Evolutionary conservation across 2,797 vertebrate genomes (phyloP).

Genomic region (Myiotriccus ornatus): DNA sequence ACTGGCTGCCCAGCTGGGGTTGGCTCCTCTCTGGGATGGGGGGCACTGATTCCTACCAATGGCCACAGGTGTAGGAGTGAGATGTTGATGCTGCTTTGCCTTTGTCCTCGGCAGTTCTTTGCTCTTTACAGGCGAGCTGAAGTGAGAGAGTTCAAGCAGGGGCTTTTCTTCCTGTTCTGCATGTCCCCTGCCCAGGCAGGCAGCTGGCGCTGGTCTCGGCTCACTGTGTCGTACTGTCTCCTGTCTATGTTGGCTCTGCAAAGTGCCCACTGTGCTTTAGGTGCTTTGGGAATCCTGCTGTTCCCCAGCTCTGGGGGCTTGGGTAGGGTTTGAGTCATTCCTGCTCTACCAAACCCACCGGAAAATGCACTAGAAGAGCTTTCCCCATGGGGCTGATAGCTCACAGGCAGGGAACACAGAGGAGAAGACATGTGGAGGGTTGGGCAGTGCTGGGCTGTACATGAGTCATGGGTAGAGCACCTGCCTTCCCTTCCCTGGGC

Average conservation of each 20-base stretch:
- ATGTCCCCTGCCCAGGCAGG: not conserved
- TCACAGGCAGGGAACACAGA: not conserved
- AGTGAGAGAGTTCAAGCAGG: not conserved
- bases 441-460: not conserved
- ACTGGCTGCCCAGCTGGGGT: fast-evolving
- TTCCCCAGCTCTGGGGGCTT: not conserved
- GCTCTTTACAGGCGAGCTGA: not conserved
- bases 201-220: fast-evolving
- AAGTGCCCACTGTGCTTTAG: fast-evolving
- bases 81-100: not conserved
- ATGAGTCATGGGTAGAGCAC: not conserved
- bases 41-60: fast-evolving
- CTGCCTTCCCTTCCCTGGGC: not conserved
- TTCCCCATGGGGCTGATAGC: not conserved
- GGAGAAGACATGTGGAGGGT: not conserved
- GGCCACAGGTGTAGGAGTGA: not conserved
- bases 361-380: not conserved
- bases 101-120: not conserved
- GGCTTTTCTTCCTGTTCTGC: not conserved
- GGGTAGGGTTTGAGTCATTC: not conserved
- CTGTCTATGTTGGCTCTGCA: not conserved
- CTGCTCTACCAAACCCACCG: fast-evolving
- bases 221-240: fast-evolving
- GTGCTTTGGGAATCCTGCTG: not conserved
- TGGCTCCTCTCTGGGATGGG: not conserved